phyloP scores from a whole-genome alignment of 1,140 invertebrate genomes.

The Mya arenaria region DNA sequence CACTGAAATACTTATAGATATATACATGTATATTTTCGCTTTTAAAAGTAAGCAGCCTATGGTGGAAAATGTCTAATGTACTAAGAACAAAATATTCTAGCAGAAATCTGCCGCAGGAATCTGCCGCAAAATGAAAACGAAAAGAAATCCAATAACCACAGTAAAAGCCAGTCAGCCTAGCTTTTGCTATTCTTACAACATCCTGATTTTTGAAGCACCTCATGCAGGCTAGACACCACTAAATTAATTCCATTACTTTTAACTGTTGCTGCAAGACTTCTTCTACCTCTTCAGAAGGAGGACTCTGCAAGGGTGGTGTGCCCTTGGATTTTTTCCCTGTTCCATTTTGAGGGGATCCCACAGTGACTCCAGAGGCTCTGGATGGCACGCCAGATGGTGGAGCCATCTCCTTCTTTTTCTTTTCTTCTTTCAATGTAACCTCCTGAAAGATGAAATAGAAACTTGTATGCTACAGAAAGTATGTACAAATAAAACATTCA shows the following conservation, averaged over 20 bases:
- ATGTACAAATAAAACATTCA: no score
- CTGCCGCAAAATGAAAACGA: no score
- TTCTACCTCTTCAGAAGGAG: slow-evolving; percentile 55
- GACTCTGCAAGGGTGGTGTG: slow-evolving; percentile 46
- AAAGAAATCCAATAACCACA: no score
- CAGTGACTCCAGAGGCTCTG: background rate
- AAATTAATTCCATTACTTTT: slow-evolving; percentile 42
- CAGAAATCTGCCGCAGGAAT: no score
- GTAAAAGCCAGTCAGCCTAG: no score
- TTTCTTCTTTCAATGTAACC: slow-evolving; percentile 48
- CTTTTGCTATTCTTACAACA: no score
- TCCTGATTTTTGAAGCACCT: background rate
- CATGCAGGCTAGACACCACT: background rate
- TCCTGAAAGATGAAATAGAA: no score
- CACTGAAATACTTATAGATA: no score
- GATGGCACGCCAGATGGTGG: slow-evolving; percentile 38
- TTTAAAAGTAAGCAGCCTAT: no score
- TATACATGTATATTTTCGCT: no score
- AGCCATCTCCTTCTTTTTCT: slow-evolving; percentile 51
- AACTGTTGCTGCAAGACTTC: slow-evolving; percentile 55
- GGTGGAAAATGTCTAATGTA: no score
- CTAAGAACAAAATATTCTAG: no score
- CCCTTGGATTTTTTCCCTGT: slow-evolving; percentile 46
- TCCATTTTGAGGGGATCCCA: background rate
- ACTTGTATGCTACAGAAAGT: background rate